A percentile compares a stretch with the other conserved stretches of the same genome.
Conservation (phyloP, 2,888 invertebrate species). For the Perizoma affinitatum region DNA sequence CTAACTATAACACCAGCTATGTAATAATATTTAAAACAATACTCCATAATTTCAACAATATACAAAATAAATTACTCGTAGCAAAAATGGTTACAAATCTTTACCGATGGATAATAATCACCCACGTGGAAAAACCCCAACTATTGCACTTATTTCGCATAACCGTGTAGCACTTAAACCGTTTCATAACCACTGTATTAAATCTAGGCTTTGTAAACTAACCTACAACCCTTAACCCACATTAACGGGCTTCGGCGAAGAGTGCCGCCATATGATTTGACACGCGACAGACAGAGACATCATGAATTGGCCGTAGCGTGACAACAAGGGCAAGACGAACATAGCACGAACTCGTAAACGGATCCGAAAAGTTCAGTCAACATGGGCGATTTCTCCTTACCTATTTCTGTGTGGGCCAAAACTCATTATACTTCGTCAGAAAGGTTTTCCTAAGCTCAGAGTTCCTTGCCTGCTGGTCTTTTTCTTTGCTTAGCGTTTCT, state of each 20-base stretch:
- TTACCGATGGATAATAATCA: slow-evolving; percentile 9
- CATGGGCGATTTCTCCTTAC: slow-evolving; percentile 28
- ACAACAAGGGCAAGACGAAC: slow-evolving; percentile 1
- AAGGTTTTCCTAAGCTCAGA: slow-evolving; percentile 85
- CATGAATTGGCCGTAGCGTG: too few species aligned
- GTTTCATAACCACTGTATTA: slow-evolving; percentile 19
- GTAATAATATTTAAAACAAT: slow-evolving; percentile 31
- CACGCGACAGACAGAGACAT: neutral
- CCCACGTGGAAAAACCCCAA: slow-evolving; percentile 11
- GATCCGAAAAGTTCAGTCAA: neutral
- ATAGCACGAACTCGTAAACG: slow-evolving; percentile 1
- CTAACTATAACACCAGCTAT: slow-evolving; percentile 39
- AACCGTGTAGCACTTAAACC: slow-evolving; percentile 1
- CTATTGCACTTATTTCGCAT: slow-evolving; percentile 16
- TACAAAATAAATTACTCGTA: slow-evolving; percentile 33
- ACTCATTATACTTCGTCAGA: slow-evolving; percentile 76
- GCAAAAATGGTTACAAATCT: slow-evolving; percentile 23
- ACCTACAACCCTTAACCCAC: slow-evolving; percentile 1
- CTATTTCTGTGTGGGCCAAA: slow-evolving; percentile 77
- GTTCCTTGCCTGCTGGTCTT: slow-evolving; percentile 86
- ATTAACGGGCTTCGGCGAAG: too few species aligned
- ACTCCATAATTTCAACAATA: slow-evolving; percentile 34
- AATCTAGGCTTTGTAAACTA: slow-evolving; percentile 23
- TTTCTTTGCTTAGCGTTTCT: slow-evolving; percentile 86
- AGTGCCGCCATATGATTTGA: too few species aligned